Evolutionary conservation across 2,113 vertebrate species (phyloP).

Genomic region (Alethe diademata): DNA sequence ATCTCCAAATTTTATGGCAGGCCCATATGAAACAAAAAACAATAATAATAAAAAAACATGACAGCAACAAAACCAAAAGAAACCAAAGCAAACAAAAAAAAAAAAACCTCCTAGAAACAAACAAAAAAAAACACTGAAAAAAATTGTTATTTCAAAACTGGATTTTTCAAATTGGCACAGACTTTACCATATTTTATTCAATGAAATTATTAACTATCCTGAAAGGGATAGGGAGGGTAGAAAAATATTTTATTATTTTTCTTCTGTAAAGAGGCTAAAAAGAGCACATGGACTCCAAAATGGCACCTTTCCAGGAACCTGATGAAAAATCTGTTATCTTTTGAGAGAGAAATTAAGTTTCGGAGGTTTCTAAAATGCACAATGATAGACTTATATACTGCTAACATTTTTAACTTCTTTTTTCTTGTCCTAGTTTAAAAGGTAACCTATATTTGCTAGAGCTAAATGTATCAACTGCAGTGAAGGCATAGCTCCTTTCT

Average conservation of each 20-base stretch:
- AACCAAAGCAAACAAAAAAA: background rate
- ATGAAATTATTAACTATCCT: background rate
- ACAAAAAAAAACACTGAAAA: background rate
- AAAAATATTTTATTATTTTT: constrained; percentile 45
- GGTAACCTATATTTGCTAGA: background rate
- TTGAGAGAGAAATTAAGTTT: constrained; percentile 16
- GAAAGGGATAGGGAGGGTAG: background rate
- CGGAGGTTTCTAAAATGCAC: background rate
- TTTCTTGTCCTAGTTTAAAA: background rate
- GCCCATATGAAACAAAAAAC: background rate
- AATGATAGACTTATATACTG: background rate
- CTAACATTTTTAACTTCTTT: background rate
- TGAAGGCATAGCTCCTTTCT: background rate
- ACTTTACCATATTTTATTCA: background rate
- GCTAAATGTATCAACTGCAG: background rate
- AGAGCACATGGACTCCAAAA: constrained; percentile 7
- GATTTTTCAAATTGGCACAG: background rate
- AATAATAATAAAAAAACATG: background rate
- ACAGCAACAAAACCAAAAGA: background rate
- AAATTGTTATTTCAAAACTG: background rate
- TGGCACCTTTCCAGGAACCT: constrained; percentile 56
- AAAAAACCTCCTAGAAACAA: accelerated
- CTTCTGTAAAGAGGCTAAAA: background rate
- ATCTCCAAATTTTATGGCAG: constrained; percentile 54
- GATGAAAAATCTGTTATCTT: constrained; percentile 63